Percentiles rank a stretch among this genome's conserved stretches.
phyloP scores from a whole-genome alignment of 2,113 vertebrate species.

The Stomatorhinus ivindoensis region DNA sequence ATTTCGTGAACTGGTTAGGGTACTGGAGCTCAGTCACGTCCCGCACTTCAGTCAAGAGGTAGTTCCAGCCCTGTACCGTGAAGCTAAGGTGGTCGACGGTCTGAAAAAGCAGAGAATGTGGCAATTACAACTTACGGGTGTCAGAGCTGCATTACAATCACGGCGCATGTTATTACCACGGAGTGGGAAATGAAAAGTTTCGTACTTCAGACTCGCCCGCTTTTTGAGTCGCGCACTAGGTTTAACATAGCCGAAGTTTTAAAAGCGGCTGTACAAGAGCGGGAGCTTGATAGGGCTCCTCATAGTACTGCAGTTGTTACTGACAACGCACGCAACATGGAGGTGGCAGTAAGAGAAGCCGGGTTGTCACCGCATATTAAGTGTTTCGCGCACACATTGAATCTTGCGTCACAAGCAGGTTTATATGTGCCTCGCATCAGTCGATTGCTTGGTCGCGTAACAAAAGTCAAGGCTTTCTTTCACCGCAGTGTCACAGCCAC shows the following conservation, averaged over 20 bases:
- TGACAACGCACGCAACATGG: slow-evolving; percentile 20
- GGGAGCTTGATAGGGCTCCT: slow-evolving; percentile 8
- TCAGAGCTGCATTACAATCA: too few species aligned
- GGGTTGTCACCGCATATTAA: slow-evolving; percentile 12
- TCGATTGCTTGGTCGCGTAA: slow-evolving; percentile 15
- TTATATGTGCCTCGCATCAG: not conserved
- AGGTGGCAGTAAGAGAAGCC: slow-evolving; percentile 17
- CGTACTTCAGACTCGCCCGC: not conserved
- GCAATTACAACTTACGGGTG: too few species aligned
- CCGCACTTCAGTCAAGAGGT: too few species aligned
- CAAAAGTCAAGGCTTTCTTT: slow-evolving; percentile 11
- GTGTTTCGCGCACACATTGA: slow-evolving; percentile 19
- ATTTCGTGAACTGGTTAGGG: too few species aligned
- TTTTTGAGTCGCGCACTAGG: not conserved
- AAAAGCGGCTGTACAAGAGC: slow-evolving; percentile 1
- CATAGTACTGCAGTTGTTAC: slow-evolving; percentile 14
- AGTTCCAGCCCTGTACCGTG: too few species aligned
- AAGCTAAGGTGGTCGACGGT: too few species aligned
- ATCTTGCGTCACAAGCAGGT: not conserved
- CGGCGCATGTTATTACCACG: too few species aligned
- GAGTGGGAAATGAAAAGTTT: not conserved
- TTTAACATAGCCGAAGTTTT: not conserved
- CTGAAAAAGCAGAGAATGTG: too few species aligned
- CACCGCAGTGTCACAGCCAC: slow-evolving; percentile 20
- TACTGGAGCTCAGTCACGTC: too few species aligned